Conservation (phyloP, 2,113 vertebrate genomes). For the Oncorhynchus gorbuscha region DNA sequence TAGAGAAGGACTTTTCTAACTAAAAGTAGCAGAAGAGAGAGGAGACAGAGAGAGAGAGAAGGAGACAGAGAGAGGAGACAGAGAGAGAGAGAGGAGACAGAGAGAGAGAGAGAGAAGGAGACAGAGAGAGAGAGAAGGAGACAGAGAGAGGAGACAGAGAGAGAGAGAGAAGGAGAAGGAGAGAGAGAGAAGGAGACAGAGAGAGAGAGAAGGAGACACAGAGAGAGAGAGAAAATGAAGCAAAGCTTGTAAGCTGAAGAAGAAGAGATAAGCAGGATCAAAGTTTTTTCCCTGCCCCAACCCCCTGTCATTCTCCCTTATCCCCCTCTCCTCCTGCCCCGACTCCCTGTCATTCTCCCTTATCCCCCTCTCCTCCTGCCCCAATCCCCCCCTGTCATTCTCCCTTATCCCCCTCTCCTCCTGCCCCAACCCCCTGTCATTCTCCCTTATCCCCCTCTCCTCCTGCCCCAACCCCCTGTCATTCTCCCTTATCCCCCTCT, state of each 20-base stretch:
- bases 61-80: too few species aligned
- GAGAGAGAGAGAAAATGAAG: not conserved
- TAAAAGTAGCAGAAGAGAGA: not conserved
- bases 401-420: constrained; percentile 48
- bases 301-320: constrained; percentile 51
- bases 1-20: constrained; percentile 45
- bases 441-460: too few species aligned
- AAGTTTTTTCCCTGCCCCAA: constrained; percentile 39
- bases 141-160: too few species aligned
- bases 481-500: constrained; percentile 52
- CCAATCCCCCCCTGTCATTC: constrained; percentile 50
- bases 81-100: not conserved
- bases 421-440: not conserved
- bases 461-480: constrained; percentile 26
- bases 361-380: constrained; percentile 39
- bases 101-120: too few species aligned
- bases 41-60: not conserved
- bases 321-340: not conserved
- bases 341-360: not conserved
- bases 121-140: not conserved
- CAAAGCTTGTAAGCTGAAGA: constrained; percentile 22
- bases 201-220: too few species aligned
- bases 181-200: too few species aligned
- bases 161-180: too few species aligned
- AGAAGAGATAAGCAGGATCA: constrained; percentile 51